These are phyloP conservation scores for Copidosoma aretas DNA, from an alignment of 2,888 invertebrate genomes.

Conservation along the genomic window DNA sequence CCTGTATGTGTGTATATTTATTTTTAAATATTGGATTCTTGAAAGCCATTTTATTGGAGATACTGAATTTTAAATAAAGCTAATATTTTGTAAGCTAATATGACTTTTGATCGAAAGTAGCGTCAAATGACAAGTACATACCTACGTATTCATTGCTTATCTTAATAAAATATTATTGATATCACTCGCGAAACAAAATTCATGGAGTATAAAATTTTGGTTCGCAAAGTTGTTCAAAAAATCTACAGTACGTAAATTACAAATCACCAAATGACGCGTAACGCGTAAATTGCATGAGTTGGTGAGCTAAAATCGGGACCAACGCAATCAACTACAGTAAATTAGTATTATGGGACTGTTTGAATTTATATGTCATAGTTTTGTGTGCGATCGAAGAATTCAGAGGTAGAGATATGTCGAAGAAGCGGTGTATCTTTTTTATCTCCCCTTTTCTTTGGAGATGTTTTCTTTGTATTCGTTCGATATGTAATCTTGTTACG, in stretches of 20 bases:
- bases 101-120: neutral
- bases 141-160: conserved; percentile 3
- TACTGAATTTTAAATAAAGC: neutral
- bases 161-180: conserved; percentile 10
- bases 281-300: too few species aligned
- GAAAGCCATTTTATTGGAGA: conserved; percentile 12
- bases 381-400: conserved; percentile 10
- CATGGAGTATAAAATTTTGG: conserved; percentile 16
- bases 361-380: too few species aligned
- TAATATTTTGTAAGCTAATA: neutral
- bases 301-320: neutral
- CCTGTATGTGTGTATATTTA: neutral
- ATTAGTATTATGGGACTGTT: too few species aligned
- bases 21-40: conserved; percentile 12
- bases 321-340: too few species aligned
- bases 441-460: neutral
- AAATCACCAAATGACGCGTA: conserved; percentile 21
- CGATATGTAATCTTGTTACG: conserved; percentile 30
- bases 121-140: neutral
- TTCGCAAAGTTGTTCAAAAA: conserved; percentile 20
- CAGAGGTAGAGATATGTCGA: conserved; percentile 24
- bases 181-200: conserved; percentile 15
- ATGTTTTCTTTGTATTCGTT: conserved; percentile 6
- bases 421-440: neutral
- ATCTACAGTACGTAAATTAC: conserved; percentile 27